Base-by-base conservation (phyloP, 2,797 vertebrate species). In the Phoebastria nigripes region DNA sequence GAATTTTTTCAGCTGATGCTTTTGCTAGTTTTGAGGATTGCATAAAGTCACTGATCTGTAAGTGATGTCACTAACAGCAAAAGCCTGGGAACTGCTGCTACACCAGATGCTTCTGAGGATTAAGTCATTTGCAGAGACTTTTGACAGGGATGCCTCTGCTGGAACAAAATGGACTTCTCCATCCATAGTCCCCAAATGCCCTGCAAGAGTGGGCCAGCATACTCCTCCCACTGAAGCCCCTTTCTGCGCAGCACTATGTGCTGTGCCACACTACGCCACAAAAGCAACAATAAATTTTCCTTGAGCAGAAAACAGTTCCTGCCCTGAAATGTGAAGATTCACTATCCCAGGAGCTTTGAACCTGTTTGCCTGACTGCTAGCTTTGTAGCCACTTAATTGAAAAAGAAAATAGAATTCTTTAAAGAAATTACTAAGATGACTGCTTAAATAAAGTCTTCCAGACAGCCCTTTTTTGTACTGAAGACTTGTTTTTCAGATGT, bases 51-150 rank as follows among this genome's bases (percentile, higher is more conserved):
- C 52, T 71, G 55, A 85, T 46, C 59, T 85, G 74, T 17, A 77
- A 80, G 67, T 42, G 88, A 82, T 80, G 65, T 63, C 93, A 87
- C 71, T 63, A 70, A 79, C 67, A 85, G 83, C 67, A 92, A 77
- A 71, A 94, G 63, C 89, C 81, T 56, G 63, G 63, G 63, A 87
- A 63, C 74, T 93, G 59, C 89, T 87, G 81, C 87, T 85, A 42
- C 33, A 89, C 67, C 90, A 96, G 84, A 82, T 91, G 92, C 67
- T 96, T 71, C 78, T 49, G 65, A 87, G 63, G 84, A 95, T 96
- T 95, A 96, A 82, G 59, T 66, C 25, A 77, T 74, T 93, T 73
- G 71, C 89, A 70, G 71, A 93, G 55, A 91, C 8, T 58, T 87
- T 51, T 67, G 49, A 91, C 69, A 46, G 18, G 69, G 93, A 89